Percentiles rank a stretch among this genome's conserved stretches.
Conservation (phyloP, 1,140 invertebrate species). For the Drosophila willistoni region DNA sequence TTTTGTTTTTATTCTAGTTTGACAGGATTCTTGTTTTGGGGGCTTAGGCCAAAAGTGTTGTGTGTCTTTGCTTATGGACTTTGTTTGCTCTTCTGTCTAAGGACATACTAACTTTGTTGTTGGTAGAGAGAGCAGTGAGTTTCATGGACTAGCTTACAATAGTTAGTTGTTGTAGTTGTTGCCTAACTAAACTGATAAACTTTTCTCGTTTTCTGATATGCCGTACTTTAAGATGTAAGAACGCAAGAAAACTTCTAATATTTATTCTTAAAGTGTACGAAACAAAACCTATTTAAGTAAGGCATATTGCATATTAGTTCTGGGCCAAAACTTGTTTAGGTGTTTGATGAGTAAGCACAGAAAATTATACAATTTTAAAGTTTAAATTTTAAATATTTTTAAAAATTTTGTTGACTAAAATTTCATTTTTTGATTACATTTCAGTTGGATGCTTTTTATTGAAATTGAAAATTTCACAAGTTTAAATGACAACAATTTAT, state of each 20-base stretch:
- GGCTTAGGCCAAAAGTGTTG: conserved; percentile 29
- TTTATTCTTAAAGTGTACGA: background rate
- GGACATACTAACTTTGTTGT: conserved; percentile 1
- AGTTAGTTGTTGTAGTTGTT: conserved; percentile 2
- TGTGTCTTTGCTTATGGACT: conserved; percentile 8
- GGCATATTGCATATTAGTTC: too few species aligned
- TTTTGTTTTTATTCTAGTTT: conserved; percentile 36
- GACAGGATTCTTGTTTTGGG: background rate
- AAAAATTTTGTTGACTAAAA: too few species aligned
- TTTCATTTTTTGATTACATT: too few species aligned
- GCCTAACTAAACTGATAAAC: background rate
- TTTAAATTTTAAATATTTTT: too few species aligned
- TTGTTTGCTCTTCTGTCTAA: conserved; percentile 2
- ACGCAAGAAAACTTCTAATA: background rate
- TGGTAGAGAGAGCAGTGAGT: background rate
- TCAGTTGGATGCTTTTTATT: too few species aligned
- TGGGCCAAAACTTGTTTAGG: background rate
- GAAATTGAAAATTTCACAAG: too few species aligned
- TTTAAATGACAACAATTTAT: too few species aligned
- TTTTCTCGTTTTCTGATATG: conserved; percentile 5
- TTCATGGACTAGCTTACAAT: background rate
- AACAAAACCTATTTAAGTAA: too few species aligned
- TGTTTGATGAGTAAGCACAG: background rate
- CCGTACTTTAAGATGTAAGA: background rate
- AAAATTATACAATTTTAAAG: too few species aligned